These are phyloP conservation scores for Trachelus iudaicus DNA, from an alignment of 2,888 invertebrate species.

Conservation along the genomic window DNA sequence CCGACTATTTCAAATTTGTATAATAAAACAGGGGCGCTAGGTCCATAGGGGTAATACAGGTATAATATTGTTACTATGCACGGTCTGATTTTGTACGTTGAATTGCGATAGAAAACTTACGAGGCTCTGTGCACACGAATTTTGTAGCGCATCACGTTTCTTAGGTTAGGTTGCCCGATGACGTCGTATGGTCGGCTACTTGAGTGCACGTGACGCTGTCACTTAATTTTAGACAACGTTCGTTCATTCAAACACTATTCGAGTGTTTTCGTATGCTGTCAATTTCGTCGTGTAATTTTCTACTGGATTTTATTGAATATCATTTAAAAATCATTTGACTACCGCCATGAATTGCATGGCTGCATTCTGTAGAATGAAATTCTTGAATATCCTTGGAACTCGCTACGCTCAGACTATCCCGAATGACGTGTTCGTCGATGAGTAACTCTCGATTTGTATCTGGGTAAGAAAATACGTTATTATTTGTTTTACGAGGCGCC, in stretches of 20 bases:
- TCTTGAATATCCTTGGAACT: background rate
- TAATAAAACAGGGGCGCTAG: too few relatives aligned
- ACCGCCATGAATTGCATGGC: background rate
- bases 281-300: background rate
- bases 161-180: conserved; percentile 17
- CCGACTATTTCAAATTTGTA: too few relatives aligned
- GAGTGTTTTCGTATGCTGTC: background rate
- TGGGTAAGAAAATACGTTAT: background rate
- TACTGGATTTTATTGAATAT: background rate
- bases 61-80: background rate
- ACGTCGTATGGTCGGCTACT: conserved; percentile 26
- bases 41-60: too few relatives aligned
- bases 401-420: background rate
- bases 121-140: background rate
- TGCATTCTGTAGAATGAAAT: background rate
- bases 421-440: background rate
- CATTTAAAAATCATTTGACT: background rate
- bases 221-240: conserved; percentile 44
- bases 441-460: background rate
- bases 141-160: background rate
- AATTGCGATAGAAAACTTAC: background rate
- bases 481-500: background rate
- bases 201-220: conserved; percentile 38
- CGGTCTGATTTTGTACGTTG: background rate
- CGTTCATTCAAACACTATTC: background rate